Percentiles rank a stretch among this genome's conserved stretches.
Evolutionary conservation across 2,888 invertebrate genomes (phyloP).

Genomic region (Idaea straminata): DNA sequence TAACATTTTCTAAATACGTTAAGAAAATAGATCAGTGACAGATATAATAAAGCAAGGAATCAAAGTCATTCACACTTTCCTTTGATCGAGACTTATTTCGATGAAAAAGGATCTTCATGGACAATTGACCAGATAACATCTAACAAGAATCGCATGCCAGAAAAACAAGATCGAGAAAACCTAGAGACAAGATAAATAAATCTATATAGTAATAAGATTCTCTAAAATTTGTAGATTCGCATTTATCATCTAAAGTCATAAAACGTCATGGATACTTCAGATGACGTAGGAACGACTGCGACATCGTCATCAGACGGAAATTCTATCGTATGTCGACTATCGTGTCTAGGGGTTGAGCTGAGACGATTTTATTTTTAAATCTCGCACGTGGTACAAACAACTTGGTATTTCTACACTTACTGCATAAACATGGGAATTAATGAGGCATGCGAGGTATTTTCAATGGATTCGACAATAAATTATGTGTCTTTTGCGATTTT

Average conservation of each 20-base stretch:
- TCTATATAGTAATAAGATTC: background rate
- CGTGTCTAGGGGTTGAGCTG: slow-evolving; percentile 31
- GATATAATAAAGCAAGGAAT: too few species aligned
- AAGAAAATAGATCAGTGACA: too few species aligned
- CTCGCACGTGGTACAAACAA: slow-evolving; percentile 31
- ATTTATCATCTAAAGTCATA: background rate
- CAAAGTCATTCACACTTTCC: too few species aligned
- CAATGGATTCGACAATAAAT: background rate
- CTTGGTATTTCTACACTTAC: slow-evolving; percentile 28
- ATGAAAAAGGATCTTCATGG: too few species aligned
- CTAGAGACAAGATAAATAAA: background rate
- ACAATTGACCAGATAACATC: too few species aligned
- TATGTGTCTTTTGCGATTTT: slow-evolving; percentile 1
- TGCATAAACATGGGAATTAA: slow-evolving; percentile 14
- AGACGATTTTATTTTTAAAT: slow-evolving; percentile 36
- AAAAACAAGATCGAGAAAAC: background rate
- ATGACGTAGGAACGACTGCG: slow-evolving; percentile 30
- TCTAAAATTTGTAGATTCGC: background rate
- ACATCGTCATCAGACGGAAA: slow-evolving; percentile 35
- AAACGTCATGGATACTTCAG: slow-evolving; percentile 27
- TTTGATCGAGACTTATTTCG: too few species aligned
- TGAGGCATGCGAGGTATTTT: slow-evolving; percentile 1
- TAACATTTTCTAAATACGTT: too few species aligned
- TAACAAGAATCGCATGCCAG: background rate
- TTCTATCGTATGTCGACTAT: slow-evolving; percentile 17